Evolutionary conservation across 2,888 invertebrate genomes (phyloP), one percentile per base, ranked within the genome.

Genomic region (Epiblema foenella): DNA sequence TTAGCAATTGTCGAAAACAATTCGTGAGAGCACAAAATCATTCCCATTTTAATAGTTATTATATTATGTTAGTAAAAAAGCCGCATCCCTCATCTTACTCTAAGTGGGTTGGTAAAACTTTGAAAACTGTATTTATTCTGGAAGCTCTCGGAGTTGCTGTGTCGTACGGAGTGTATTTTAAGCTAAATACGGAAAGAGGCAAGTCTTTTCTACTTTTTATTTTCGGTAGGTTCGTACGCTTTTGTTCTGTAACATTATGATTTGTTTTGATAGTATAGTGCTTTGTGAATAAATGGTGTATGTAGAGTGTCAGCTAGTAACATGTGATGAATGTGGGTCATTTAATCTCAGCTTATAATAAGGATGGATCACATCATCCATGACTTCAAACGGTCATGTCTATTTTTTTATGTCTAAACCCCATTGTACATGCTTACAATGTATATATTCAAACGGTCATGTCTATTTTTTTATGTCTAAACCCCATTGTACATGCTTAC

Each of bases 171-270:
- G 81, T 95, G 78, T 97, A 96, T 95, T 90, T 94, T 83, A 95
- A 94, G 88, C 93, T 96, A 85, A 97, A 96, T 83, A 94, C 94
- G 63, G 95, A 95, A 79, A 94, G 95, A 94, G 96, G 97, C 96
- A 88, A 88, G 91, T 86, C 72, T 71, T 68, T n/a, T 58, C 39
- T 59, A 42, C 15, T 18, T 17, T 42, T 51, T 17, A 12, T 37
- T 29, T 42, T 42, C 17, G 37, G 52, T 57, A 29, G 15, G 18
- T 54, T 18, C 24, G 39, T 33, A 33, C 12, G 11, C 17, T 17
- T 2, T 29, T 17, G 24, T 20, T 49, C 18, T n/a, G 5, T 20
- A 20, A 37, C 11, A 52, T 69, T 12, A 29, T n/a, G 18, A 7
- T 52, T 18, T 29, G 51, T 52, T 29, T 11, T 42, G 9, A n/a